Evolutionary conservation across 2,113 vertebrate genomes (phyloP).

Genomic region (Bubo blakistoni): DNA sequence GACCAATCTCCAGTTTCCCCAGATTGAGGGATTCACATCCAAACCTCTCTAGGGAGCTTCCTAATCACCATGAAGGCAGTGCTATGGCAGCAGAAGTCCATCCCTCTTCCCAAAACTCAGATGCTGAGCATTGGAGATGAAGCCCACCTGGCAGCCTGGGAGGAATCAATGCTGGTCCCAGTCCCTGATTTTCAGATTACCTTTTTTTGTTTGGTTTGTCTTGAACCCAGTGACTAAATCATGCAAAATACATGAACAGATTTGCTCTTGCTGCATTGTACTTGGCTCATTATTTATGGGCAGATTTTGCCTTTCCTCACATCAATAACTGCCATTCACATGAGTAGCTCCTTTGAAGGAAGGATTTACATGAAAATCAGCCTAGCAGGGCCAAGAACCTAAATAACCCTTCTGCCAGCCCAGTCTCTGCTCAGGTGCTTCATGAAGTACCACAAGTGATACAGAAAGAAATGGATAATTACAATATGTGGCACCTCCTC

Average conservation of each 20-base stretch:
- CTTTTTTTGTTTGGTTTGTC: not conserved
- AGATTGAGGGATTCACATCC: not conserved
- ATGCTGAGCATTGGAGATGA: not conserved
- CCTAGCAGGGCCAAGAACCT: not conserved
- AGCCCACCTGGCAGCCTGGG: not conserved
- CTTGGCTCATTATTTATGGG: not conserved
- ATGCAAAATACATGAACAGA: not conserved
- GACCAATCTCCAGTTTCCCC: not conserved
- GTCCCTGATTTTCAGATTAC: not conserved
- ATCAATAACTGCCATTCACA: not conserved
- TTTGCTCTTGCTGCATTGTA: not conserved
- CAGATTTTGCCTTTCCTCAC: not conserved
- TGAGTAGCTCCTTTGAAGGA: not conserved
- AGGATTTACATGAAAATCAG: not conserved
- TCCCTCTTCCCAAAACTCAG: not conserved
- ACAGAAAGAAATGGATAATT: not conserved
- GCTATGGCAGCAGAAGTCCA: not conserved
- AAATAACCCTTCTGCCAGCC: not conserved
- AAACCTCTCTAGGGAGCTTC: not conserved
- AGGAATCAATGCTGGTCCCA: not conserved
- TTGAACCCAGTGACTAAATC: not conserved
- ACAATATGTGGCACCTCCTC: not conserved
- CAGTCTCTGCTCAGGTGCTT: not conserved
- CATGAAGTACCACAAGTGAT: not conserved
- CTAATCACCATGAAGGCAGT: not conserved